phyloP scores from a whole-genome alignment of 2,797 vertebrate species.

The Hafferia zeledoni region DNA sequence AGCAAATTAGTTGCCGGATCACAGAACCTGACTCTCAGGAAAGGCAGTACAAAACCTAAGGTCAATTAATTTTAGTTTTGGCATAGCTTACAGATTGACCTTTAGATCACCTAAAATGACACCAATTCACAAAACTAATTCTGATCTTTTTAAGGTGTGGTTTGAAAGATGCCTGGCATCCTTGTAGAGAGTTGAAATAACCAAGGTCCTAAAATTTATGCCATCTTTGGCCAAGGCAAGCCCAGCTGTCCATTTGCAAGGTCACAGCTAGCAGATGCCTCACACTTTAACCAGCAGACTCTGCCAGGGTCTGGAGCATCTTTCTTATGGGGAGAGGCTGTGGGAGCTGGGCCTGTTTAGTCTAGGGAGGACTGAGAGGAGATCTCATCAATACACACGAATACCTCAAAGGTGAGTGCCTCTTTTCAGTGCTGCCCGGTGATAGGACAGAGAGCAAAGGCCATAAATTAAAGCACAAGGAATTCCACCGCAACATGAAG shows the following conservation, averaged over 20 bases:
- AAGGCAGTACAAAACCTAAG: conserved; percentile 5
- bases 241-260: background rate
- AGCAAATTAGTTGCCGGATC: conserved; percentile 14
- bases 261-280: background rate
- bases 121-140: background rate
- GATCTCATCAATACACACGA: background rate
- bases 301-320: background rate
- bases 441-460: background rate
- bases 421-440: background rate
- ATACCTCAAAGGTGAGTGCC: background rate
- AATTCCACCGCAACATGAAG: background rate
- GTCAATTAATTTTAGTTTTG: conserved; percentile 16
- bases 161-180: background rate
- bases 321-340: background rate
- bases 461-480: background rate
- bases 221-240: background rate
- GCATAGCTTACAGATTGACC: background rate
- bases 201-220: background rate
- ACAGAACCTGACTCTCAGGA: background rate
- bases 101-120: background rate
- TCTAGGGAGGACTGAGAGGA: background rate
- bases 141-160: background rate
- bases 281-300: background rate
- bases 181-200: background rate
- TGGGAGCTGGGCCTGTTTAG: background rate